Evolutionary conservation across 1,140 invertebrate genomes (phyloP), one percentile per base, ranked within the genome.

Genomic region (Caenorhabditis tropicalis): DNA sequence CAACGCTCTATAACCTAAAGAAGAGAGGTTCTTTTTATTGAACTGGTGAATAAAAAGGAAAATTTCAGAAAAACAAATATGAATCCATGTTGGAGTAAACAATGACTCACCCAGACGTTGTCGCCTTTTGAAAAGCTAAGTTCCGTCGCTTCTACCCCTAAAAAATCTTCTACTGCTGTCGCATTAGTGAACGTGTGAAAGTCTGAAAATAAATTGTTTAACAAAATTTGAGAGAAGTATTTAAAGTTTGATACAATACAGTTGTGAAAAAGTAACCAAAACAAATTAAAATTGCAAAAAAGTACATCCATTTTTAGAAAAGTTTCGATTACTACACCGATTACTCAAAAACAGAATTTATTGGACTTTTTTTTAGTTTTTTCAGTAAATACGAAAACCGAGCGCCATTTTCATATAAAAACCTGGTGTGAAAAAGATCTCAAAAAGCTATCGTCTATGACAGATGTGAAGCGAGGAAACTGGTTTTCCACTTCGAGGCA

Each of bases 61-160:
- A 9, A 29, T 29, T 29, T 9, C 6, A 58, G 12, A 5, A 58
- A 58, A 27, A 65, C 33, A 36, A 51, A 51, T 4, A 9, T 51
- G 49, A 51, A 51, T 6, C 49, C 49, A 51, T 51, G 53, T 56
- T 10, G 21, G 31, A 19, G 19, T 24, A 65, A 65, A 74, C 36
- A 43, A 46, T 74, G 43, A 74, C 65, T 74, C 65, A 74, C 65
- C 65, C 65, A 74, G 19, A 74, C 65, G 24, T 43, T 33, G 65
- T 74, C 65, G 24, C 65, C 65, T 43, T 24, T 43, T n/a, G 65
- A 74, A 27, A 74, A 24, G 21, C 65, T 74, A 5, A 74, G 36
- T 29, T 74, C 65, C 36, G 43, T 74, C 43, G 65, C 65, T 74
- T 74, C 65, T 12, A 74, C 36, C 43, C 65, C 65, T 43, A 33